Conservation (phyloP, 2,113 vertebrate genomes). For the Ammospiza caudacuta region DNA sequence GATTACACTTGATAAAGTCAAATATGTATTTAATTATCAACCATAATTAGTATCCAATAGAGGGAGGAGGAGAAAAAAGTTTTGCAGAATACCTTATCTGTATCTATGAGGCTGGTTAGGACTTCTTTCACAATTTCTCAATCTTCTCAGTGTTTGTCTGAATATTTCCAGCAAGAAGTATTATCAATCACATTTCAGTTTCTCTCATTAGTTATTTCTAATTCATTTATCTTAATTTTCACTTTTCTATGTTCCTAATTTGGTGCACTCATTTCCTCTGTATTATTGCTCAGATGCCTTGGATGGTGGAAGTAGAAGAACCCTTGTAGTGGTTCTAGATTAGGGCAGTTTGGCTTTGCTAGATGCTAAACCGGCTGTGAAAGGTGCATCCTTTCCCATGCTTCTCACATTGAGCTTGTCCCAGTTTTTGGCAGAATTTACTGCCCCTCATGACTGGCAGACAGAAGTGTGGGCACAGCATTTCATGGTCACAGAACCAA, state of each 20-base stretch:
- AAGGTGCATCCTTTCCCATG: neutral
- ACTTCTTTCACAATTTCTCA: neutral
- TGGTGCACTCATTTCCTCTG: neutral
- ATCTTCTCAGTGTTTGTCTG: neutral
- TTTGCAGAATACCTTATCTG: neutral
- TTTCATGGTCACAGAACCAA: neutral
- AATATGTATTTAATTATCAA: neutral
- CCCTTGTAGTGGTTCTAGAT: neutral
- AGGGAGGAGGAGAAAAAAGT: neutral
- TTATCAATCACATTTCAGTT: neutral
- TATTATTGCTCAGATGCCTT: neutral
- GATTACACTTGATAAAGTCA: neutral
- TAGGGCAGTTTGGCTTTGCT: neutral
- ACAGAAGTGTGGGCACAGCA: fast-evolving
- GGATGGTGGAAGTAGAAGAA: neutral
- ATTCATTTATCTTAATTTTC: neutral
- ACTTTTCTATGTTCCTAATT: neutral
- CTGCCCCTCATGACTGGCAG: neutral
- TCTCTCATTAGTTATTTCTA: neutral
- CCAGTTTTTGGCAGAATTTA: neutral
- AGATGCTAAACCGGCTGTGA: neutral
- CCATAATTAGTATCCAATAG: neutral
- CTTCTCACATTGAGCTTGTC: neutral
- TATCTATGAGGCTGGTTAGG: neutral
- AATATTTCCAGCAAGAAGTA: neutral